Conservation (phyloP, 2,113 vertebrate genomes). For the Sclerurus mexicanus region DNA sequence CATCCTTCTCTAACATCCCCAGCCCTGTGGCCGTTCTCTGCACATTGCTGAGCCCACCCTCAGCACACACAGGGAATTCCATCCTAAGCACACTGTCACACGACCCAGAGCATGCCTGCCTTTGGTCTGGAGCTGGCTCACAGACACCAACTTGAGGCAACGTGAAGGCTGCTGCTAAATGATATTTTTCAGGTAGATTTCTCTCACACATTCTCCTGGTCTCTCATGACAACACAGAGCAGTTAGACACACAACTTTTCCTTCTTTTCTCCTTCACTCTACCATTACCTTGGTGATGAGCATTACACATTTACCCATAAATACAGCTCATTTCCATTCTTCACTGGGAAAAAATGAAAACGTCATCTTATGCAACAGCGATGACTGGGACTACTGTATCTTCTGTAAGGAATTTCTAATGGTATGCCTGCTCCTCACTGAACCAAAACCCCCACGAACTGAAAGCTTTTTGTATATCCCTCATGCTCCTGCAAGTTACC, state of each 20-base stretch:
- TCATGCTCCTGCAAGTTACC: not conserved
- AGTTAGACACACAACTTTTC: not conserved
- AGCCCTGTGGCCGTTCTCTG: not conserved
- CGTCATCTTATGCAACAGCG: not conserved
- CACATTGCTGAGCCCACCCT: not conserved
- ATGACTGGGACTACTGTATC: not conserved
- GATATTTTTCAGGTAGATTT: not conserved
- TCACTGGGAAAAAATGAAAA: not conserved
- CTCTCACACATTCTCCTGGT: not conserved
- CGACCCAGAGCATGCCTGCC: not conserved
- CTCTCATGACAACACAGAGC: not conserved
- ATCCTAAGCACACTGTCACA: not conserved
- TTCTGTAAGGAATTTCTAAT: not conserved
- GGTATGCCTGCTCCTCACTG: not conserved
- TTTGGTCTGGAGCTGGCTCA: not conserved
- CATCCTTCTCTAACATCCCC: not conserved
- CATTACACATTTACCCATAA: not conserved
- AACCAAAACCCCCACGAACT: rapidly evolving
- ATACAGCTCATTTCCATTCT: not conserved
- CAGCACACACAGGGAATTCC: not conserved
- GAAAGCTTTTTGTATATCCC: not conserved
- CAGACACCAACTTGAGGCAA: not conserved
- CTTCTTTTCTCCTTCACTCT: not conserved
- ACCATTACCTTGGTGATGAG: not conserved
- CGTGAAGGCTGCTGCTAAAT: not conserved